These are phyloP conservation scores for Oryzias celebensis DNA, from an alignment of 2,113 vertebrate species.

Conservation along the genomic window DNA sequence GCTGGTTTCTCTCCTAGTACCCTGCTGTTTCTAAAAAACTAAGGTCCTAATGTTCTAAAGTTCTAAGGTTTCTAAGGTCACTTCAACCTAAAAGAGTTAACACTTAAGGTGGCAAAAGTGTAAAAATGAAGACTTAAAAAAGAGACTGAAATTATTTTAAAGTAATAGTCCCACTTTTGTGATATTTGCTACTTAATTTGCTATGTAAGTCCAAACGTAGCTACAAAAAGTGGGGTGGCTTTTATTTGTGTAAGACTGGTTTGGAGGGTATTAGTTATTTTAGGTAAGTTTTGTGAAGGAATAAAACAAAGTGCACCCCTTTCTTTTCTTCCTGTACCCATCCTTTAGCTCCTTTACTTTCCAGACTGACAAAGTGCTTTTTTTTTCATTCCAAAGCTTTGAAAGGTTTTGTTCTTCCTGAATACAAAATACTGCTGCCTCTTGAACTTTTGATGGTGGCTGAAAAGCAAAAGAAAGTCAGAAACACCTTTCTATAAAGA, in stretches of 20 bases:
- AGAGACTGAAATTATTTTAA: not conserved
- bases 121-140: slow-evolving; percentile 16
- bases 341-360: slow-evolving; percentile 69
- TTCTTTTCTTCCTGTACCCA: slow-evolving; percentile 61
- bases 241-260: too few relatives aligned
- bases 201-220: too few relatives aligned
- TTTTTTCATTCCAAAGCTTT: slow-evolving; percentile 79
- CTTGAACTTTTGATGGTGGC: slow-evolving; percentile 81
- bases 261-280: slow-evolving; percentile 42
- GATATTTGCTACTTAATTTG: too few relatives aligned
- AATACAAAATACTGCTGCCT: slow-evolving; percentile 80
- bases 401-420: slow-evolving; percentile 76
- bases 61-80: slow-evolving; percentile 19
- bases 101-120: slow-evolving; percentile 38
- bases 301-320: slow-evolving; percentile 67
- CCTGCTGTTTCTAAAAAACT: slow-evolving; percentile 24
- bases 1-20: slow-evolving; percentile 11
- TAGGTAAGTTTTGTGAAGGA: slow-evolving; percentile 58
- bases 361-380: slow-evolving; percentile 71
- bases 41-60: too few relatives aligned
- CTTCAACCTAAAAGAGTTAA: slow-evolving; percentile 28
- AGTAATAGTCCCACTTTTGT: too few relatives aligned
- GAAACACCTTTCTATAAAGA: slow-evolving; percentile 76
- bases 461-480: slow-evolving; percentile 76
- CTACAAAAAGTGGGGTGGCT: too few relatives aligned